Conservation (phyloP, 2,888 invertebrate species). For the Eubasilissa splendida region DNA sequence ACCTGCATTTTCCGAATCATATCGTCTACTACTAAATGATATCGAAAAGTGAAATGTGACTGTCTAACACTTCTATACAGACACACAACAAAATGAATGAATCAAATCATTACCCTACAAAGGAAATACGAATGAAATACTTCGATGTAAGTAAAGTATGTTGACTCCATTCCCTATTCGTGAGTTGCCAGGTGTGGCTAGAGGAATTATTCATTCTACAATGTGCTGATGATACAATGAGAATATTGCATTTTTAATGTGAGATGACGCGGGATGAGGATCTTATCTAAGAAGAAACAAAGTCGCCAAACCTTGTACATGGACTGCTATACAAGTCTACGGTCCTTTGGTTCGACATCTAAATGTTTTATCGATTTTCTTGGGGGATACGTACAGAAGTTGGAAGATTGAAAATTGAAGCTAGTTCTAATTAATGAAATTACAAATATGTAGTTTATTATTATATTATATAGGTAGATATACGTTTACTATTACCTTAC, state of each 20-base stretch:
- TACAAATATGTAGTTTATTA: conserved; percentile 45
- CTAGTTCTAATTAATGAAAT: conserved; percentile 51
- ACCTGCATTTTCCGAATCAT: conserved; percentile 50
- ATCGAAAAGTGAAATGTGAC: conserved; percentile 36
- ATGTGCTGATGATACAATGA: conserved; percentile 34
- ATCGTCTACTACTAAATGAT: conserved; percentile 44
- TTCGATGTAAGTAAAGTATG: conserved; percentile 35
- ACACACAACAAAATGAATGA: conserved; percentile 34
- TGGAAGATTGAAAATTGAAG: conserved; percentile 54
- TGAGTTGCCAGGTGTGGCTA: conserved; percentile 1
- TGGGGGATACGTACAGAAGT: conserved; percentile 42
- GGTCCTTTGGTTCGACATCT: conserved; percentile 23
- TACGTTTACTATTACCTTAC: conserved; percentile 34
- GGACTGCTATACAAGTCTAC: conserved; percentile 19
- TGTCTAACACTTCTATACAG: conserved; percentile 1
- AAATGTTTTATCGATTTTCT: conserved; percentile 2
- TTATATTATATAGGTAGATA: background rate
- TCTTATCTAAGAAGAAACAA: conserved; percentile 31
- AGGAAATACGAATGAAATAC: conserved; percentile 27
- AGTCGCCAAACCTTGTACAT: conserved; percentile 25
- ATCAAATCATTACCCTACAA: conserved; percentile 21
- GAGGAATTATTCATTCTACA: conserved; percentile 24
- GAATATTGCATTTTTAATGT: conserved; percentile 40
- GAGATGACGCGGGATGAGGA: conserved; percentile 30
- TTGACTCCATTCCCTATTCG: conserved; percentile 15